Conservation (phyloP, 2,797 vertebrate species). For the Alcedo quadribrachys region DNA sequence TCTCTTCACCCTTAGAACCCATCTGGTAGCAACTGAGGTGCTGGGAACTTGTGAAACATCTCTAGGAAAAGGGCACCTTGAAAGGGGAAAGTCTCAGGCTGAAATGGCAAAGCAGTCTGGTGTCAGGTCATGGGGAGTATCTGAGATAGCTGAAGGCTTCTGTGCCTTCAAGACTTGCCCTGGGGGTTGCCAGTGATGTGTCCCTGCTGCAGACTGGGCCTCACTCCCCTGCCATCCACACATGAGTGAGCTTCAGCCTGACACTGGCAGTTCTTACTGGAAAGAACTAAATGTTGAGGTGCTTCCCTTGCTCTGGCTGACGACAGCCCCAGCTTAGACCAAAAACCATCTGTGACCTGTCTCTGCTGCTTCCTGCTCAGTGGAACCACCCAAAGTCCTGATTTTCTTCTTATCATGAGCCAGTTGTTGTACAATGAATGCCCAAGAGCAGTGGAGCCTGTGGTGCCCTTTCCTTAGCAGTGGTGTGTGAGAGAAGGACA, state of each 20-base stretch:
- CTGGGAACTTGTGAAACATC: not conserved
- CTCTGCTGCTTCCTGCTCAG: not conserved
- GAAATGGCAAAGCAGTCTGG: not conserved
- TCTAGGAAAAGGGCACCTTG: not conserved
- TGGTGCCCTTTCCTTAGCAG: not conserved
- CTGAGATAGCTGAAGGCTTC: not conserved
- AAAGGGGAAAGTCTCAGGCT: not conserved
- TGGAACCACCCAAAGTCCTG: not conserved
- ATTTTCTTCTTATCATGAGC: not conserved
- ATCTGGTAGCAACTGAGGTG: not conserved
- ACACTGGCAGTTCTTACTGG: not conserved
- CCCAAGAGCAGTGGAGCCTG: not conserved
- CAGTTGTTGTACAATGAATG: not conserved
- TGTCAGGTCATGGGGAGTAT: not conserved
- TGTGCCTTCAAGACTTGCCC: not conserved
- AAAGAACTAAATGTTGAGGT: not conserved
- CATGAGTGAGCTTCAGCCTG: not conserved
- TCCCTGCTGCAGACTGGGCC: rapidly evolving
- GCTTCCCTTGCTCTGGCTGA: not conserved
- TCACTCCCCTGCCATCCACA: not conserved
- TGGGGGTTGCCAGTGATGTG: not conserved
- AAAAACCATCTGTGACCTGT: not conserved
- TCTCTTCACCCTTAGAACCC: not conserved
- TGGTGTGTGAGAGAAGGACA: not conserved
- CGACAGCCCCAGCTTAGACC: not conserved